Base-by-base conservation (phyloP, 1,140 invertebrate species). In the Palaemon carinicauda region DNA sequence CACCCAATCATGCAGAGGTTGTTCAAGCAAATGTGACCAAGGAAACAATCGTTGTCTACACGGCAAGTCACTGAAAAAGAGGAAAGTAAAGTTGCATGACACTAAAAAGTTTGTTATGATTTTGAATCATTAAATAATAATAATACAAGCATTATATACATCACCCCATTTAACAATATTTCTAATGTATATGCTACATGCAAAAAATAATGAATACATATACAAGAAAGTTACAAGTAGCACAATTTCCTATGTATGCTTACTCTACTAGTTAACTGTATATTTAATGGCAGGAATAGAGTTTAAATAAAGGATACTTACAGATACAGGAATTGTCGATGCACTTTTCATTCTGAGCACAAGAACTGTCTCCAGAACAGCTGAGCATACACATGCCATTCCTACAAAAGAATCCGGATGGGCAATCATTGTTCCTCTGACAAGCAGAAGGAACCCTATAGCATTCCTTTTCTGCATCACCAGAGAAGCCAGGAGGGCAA, bases 301-400 rank as follows among this genome's bases (percentile, higher is more conserved):
- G 17, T 31, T 15, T 9, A 75, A 29, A 19, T 19, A 31, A 2
- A 24, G n/a, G 15, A 41, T 89, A 94, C 94, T 94, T 93, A 96
- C 95, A 92, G 81, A 96, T 94, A 90, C 97, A 98, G 89, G 94
- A 95, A 80, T 94, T 95, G 90, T 93, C 93, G 5, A 96, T 92
- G 91, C 97, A 98, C 91, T 96, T 96, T 91, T 98, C 96, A 90
- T 97, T 97, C 74, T 96, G 93, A n/a, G 96, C 96, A 91, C 97
- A 98, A 80, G 96, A 94, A 88, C 95, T 94, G 91, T 98, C 96
- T n/a, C 90, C 91, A 33, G 91, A 91, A 90, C 97, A 98, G 31
- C 92, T 92, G 0, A 95, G 95, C 60, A 95, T 91, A 90, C 96
- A 98, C 89, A 96, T 94, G 56, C 95, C 95, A 89, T 96, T 94